Base-by-base conservation (phyloP, 2,888 invertebrate species). In the Psococerastis gibbosa region DNA sequence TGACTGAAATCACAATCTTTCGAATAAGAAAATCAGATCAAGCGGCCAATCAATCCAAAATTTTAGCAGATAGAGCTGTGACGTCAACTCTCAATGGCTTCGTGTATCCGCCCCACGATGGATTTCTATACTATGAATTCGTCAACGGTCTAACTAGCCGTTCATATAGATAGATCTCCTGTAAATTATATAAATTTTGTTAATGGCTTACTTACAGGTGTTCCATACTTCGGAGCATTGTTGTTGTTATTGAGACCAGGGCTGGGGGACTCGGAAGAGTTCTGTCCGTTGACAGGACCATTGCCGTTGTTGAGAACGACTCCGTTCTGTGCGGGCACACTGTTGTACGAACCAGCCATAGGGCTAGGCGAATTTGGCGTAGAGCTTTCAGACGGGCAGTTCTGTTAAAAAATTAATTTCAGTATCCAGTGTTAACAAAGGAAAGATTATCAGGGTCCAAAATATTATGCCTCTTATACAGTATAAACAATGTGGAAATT, bases 171-270 rank as follows among this genome's bases (percentile, higher is more conserved):
- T n/a, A n/a, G 13, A 17, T 20, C 20, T 18, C 38, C 38, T 38
- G 11, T 41, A 16, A 35, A 41, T 22, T 13, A 38, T 38, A n/a
- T 35, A 20, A 22, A 53, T 56, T 54, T 50, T 61, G 17, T 16
- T 16, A 33, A n/a, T 31, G 9, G n/a, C 9, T 16, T 33, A 33
- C 4, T 33, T 33, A 33, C 33, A 6, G 33, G 47, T 18, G 49
- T 49, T 13, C 64, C 73, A 56, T 65, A 68, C 55, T 67, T 68
- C 2, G 67, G 67, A 32, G 66, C 66, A 54, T 65, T 66, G 50
- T 62, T 63, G 41, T 49, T 45, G n/a, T n/a, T n/a, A 32, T 43
- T 38, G 42, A 33, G 15, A 33, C 33, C 33, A 33, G 33, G 33
- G 17, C 33, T 33, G 17, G 33, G 33, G 17, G 33, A 33, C 9